phyloP scores from a whole-genome alignment of 64 coral and sea anemone species.

The Acropora yongei region DNA sequence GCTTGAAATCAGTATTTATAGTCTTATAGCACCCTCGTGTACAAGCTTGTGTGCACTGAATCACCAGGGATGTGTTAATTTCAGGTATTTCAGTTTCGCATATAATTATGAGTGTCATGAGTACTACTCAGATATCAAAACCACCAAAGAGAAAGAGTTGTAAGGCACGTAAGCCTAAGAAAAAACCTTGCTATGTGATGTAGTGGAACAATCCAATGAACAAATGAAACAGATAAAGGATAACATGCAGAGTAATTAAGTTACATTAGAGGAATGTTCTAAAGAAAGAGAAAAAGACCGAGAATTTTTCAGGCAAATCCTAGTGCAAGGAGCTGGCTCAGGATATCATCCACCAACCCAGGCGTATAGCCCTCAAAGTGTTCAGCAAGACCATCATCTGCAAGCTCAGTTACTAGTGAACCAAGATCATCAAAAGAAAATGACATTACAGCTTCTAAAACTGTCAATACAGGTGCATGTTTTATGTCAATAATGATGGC shows the following conservation, averaged over 20 bases:
- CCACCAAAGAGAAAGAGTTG: constrained; percentile 57
- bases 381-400: background rate
- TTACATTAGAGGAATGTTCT: constrained; percentile 17
- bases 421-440: background rate
- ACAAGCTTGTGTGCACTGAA: background rate
- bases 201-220: constrained; percentile 68
- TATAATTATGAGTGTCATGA: no score
- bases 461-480: background rate
- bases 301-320: constrained; percentile 59
- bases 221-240: constrained; percentile 55
- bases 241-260: constrained; percentile 22
- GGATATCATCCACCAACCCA: constrained; percentile 22
- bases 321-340: constrained; percentile 49
- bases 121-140: constrained; percentile 49
- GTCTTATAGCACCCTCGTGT: no score
- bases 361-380: background rate
- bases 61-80: background rate
- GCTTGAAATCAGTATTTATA: no score
- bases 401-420: constrained; percentile 17
- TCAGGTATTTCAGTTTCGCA: no score
- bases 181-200: constrained; percentile 48
- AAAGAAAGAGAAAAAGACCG: constrained; percentile 65
- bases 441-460: background rate
- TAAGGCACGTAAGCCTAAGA: constrained; percentile 28
- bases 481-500: background rate